Evolutionary conservation across 2,113 vertebrate species (phyloP).

Genomic region (Gasterosteus nipponicus): DNA sequence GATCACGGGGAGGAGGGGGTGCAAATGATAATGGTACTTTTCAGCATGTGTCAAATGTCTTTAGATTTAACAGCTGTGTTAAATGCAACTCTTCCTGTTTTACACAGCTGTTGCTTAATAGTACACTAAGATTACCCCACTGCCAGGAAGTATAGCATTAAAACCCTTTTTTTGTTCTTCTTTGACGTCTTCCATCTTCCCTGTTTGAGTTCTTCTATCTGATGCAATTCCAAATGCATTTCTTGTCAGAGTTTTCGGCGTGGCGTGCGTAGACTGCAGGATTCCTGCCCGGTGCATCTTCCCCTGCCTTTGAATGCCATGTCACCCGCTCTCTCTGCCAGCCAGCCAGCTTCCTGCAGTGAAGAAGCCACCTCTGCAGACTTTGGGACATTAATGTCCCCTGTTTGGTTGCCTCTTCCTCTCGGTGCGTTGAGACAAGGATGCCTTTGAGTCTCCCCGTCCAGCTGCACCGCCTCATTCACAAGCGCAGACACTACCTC

Average conservation of each 20-base stretch:
- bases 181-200: slow-evolving; percentile 7
- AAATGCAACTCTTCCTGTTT: slow-evolving; percentile 63
- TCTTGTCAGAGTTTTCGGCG: slow-evolving; percentile 23
- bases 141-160: slow-evolving; percentile 36
- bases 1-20: not conserved
- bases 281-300: slow-evolving; percentile 54
- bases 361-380: slow-evolving; percentile 72
- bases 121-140: slow-evolving; percentile 58
- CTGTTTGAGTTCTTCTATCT: slow-evolving; percentile 18
- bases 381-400: slow-evolving; percentile 72
- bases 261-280: slow-evolving; percentile 45
- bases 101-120: slow-evolving; percentile 53
- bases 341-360: slow-evolving; percentile 75
- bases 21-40: not conserved
- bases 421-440: slow-evolving; percentile 78
- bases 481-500: slow-evolving; percentile 76
- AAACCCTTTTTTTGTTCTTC: not conserved
- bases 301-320: slow-evolving; percentile 66
- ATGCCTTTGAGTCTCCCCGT: slow-evolving; percentile 78
- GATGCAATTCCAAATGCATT: slow-evolving; percentile 35
- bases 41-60: slow-evolving; percentile 4
- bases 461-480: slow-evolving; percentile 83
- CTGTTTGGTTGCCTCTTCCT: slow-evolving; percentile 79
- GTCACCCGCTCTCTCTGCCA: slow-evolving; percentile 64
- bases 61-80: slow-evolving; percentile 29